Percentiles rank a stretch among this genome's conserved stretches.
phyloP scores from a whole-genome alignment of 2,888 invertebrate species.

The Craniophora ligustri region DNA sequence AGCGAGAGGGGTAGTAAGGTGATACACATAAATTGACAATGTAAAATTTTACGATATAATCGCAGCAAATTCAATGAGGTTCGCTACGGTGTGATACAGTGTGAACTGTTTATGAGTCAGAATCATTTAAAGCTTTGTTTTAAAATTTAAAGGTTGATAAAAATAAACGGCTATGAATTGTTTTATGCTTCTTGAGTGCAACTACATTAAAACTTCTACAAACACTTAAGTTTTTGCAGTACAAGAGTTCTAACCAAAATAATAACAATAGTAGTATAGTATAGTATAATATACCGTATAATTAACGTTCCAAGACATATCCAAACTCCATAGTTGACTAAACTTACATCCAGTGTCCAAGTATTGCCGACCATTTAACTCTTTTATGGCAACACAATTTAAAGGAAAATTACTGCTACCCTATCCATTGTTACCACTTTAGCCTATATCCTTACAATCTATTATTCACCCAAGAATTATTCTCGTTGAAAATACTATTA shows the following conservation, averaged over 20 bases:
- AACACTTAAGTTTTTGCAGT: too few species aligned
- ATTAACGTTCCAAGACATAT: neutral
- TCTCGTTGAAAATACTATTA: slow-evolving; percentile 60
- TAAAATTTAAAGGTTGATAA: slow-evolving; percentile 4
- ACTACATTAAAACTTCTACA: too few species aligned
- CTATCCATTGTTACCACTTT: slow-evolving; percentile 41
- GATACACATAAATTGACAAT: slow-evolving; percentile 75
- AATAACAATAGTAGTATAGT: too few species aligned
- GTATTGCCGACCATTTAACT: slow-evolving; percentile 28
- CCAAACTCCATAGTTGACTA: slow-evolving; percentile 17
- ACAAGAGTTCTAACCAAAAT: too few species aligned
- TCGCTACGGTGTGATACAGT: slow-evolving; percentile 61
- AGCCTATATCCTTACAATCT: slow-evolving; percentile 49
- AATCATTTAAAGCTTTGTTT: slow-evolving; percentile 21
- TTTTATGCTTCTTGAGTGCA: neutral
- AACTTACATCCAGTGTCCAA: too few species aligned
- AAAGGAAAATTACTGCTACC: slow-evolving; percentile 55
- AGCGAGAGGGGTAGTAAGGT: slow-evolving; percentile 62
- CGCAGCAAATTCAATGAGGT: slow-evolving; percentile 41
- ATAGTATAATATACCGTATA: too few species aligned
- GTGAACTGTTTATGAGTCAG: slow-evolving; percentile 37
- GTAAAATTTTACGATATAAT: slow-evolving; percentile 81
- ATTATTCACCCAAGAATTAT: slow-evolving; percentile 58
- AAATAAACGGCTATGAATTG: neutral
- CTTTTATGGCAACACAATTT: slow-evolving; percentile 48